Conservation (phyloP, 2,113 vertebrate species). For the Pterocles orientalis region DNA sequence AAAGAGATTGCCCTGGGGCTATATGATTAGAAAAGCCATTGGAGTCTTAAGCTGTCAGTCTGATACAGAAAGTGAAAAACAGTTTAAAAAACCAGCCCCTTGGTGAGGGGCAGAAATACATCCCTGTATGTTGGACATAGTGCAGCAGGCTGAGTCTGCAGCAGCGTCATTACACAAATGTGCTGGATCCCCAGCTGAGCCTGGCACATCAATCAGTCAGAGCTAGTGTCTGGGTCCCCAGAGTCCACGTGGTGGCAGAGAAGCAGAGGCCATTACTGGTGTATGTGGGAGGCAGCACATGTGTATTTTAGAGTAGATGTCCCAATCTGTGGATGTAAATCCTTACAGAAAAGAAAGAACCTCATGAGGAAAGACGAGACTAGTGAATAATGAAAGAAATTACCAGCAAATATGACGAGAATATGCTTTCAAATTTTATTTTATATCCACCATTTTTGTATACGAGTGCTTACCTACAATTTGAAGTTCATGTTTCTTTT, state of each 20-base stretch:
- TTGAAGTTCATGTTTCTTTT: neutral
- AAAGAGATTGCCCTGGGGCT: neutral
- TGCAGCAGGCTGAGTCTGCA: neutral
- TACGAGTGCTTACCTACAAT: neutral
- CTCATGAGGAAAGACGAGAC: neutral
- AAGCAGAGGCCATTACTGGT: neutral
- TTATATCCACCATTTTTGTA: neutral
- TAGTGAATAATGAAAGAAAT: neutral
- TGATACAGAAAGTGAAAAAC: neutral
- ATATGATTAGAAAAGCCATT: neutral
- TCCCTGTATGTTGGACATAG: fast-evolving
- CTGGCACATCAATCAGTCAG: fast-evolving
- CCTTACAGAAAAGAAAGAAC: neutral
- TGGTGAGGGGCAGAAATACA: neutral
- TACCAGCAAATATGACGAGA: neutral
- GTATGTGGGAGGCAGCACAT: neutral
- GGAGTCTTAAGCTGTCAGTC: neutral
- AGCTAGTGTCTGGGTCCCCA: fast-evolving
- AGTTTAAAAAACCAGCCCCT: neutral
- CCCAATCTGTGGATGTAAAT: neutral
- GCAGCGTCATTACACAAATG: neutral
- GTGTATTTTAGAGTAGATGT: neutral
- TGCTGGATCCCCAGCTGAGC: fast-evolving
- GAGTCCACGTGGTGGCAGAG: no score
- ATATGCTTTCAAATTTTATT: neutral